These are phyloP conservation scores for Hypselothyrea guttata DNA, from an alignment of 2,888 invertebrate species.

Conservation along the genomic window DNA sequence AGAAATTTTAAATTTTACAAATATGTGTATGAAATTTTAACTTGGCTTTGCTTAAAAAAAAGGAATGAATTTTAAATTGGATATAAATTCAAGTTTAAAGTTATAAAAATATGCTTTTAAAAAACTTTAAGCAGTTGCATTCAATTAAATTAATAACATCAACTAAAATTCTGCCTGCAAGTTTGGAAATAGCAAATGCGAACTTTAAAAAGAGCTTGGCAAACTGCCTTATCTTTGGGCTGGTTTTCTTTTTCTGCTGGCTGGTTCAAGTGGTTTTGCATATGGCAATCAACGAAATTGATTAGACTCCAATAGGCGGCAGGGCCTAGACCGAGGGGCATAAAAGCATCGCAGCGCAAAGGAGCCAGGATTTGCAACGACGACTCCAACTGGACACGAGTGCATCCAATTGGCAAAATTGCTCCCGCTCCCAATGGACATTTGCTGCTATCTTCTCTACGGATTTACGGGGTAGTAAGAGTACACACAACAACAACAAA, in stretches of 20 bases:
- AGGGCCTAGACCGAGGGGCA: neutral
- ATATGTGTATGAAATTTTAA: too few relatives aligned
- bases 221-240: too few relatives aligned
- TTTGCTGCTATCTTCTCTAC: neutral
- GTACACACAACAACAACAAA: too few relatives aligned
- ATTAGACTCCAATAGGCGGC: conserved; percentile 49
- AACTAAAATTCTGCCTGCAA: too few relatives aligned
- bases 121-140: too few relatives aligned
- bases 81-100: too few relatives aligned
- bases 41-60: too few relatives aligned
- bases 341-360: conserved; percentile 1
- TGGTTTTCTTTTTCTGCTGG: neutral
- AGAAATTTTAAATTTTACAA: too few relatives aligned
- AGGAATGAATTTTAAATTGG: too few relatives aligned
- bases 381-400: conserved; percentile 34
- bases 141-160: too few relatives aligned
- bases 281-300: conserved; percentile 71
- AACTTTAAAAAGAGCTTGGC: neutral
- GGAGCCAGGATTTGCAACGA: conserved; percentile 16
- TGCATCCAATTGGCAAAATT: conserved; percentile 69
- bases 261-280: conserved; percentile 27
- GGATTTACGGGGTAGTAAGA: neutral
- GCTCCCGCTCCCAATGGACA: conserved; percentile 17
- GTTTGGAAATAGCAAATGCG: too few relatives aligned
- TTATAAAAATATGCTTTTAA: too few relatives aligned